These are phyloP conservation scores for Lacanobia oleracea DNA, from an alignment of 2,888 invertebrate genomes.

Conservation along the genomic window DNA sequence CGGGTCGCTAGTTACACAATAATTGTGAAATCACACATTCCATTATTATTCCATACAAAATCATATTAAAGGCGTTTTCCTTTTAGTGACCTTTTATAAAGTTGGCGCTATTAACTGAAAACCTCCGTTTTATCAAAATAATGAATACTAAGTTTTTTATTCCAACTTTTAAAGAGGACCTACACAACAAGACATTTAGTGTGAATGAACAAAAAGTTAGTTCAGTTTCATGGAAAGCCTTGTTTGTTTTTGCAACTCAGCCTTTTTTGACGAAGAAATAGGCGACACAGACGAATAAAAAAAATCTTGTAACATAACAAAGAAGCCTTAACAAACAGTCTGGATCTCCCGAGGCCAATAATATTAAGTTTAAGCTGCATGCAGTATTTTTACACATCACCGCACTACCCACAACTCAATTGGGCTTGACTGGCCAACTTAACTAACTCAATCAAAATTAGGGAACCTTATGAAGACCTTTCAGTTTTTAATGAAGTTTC, in stretches of 20 bases:
- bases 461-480: constrained; percentile 9
- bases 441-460: constrained; percentile 43
- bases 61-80: not conserved
- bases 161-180: not conserved
- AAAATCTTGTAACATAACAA: too few species aligned
- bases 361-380: too few species aligned
- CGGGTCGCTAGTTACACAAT: too few species aligned
- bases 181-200: not conserved
- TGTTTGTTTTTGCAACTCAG: too few species aligned
- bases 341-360: too few species aligned
- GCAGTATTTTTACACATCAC: constrained; percentile 2
- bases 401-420: constrained; percentile 17
- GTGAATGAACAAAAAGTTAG: not conserved
- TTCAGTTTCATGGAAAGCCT: too few species aligned
- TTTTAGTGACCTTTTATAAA: not conserved
- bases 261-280: too few species aligned
- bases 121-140: not conserved
- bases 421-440: constrained; percentile 7
- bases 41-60: not conserved
- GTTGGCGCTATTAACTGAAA: not conserved
- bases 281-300: too few species aligned
- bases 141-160: not conserved
- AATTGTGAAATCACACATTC: too few species aligned
- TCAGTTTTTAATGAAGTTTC: constrained; percentile 44
- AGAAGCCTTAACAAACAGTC: too few species aligned